Evolutionary conservation across 2,888 invertebrate genomes (phyloP), one percentile per base, ranked within the genome.

Genomic region (Ganaspis brasiliensis): DNA sequence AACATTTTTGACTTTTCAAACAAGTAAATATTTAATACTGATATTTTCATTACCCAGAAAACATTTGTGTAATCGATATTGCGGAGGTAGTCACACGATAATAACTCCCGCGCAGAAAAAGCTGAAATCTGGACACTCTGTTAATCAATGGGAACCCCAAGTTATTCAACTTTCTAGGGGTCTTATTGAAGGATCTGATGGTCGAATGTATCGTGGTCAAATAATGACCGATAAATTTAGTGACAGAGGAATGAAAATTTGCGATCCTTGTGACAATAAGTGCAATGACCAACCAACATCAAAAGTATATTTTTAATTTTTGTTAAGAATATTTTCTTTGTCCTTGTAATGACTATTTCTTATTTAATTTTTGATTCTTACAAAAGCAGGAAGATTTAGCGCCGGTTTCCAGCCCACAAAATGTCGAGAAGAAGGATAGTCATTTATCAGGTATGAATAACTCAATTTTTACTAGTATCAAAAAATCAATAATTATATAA

Each of bases 31-130:
- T n/a, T n/a, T n/a, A n/a, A n/a, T n/a, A n/a, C n/a, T n/a, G n/a
- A n/a, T n/a, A n/a, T n/a, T n/a, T n/a, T n/a, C n/a, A n/a, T n/a
- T n/a, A n/a, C 21, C 31, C 56, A 89, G 89, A 55, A 92, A 92
- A 82, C 92, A 95, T 84, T 87, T 95, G 1, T 94, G 95, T 88
- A 95, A 94, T 89, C 95, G 96, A 0, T 96, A 96, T 89, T 96
- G 96, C 82, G 96, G 96, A 31, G 96, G 96, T 0, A 94, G 95
- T 76, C 96, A 96, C 89, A 96, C 96, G 0, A 91, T 93, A 12
- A 95, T 95, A 19, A 95, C 95, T 0, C 94, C 95, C 0, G 94
- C 94, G 78, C 96, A 96, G 87, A 93, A 95, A 80, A 94, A 95
- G n/a, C 93, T 94, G 10, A 92, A 94, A 9, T 87, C 93, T 63